phyloP scores from a whole-genome alignment of 2,888 invertebrate species.

The Cheilosia vulpina region DNA sequence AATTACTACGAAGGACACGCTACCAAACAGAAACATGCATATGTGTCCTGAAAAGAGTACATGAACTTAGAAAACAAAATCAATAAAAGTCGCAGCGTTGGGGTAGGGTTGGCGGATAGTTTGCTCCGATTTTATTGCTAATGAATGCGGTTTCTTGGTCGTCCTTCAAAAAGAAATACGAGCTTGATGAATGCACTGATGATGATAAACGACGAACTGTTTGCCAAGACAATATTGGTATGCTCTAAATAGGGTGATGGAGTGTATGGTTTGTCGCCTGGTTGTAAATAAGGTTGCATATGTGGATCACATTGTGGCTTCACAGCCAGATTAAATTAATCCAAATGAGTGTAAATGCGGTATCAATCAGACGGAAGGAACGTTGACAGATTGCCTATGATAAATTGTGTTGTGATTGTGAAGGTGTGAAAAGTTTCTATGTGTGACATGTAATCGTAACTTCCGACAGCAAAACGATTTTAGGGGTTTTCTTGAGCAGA shows the following conservation, averaged over 20 bases:
- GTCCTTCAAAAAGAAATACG: neutral
- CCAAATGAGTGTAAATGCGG: too few species aligned
- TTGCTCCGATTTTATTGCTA: neutral
- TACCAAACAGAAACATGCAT: conserved; percentile 3
- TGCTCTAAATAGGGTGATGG: conserved; percentile 5
- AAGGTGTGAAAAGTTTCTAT: too few species aligned
- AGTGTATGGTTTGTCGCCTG: conserved; percentile 4
- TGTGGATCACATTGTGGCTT: neutral
- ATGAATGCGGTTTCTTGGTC: conserved; percentile 4
- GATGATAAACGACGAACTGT: conserved; percentile 40
- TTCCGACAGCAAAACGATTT: too few species aligned
- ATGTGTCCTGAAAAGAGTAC: conserved; percentile 53
- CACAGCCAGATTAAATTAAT: too few species aligned
- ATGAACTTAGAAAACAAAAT: conserved; percentile 48
- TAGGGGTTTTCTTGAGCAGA: too few species aligned
- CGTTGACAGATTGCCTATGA: too few species aligned
- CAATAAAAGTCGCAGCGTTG: conserved; percentile 33
- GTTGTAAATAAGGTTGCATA: neutral
- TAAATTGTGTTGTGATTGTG: too few species aligned
- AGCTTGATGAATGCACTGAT: conserved; percentile 6
- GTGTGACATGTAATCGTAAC: too few species aligned
- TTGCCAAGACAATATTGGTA: conserved; percentile 16
- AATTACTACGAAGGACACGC: conserved; percentile 52
- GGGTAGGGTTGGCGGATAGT: neutral
- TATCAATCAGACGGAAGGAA: too few species aligned